Conservation (phyloP, 2,113 vertebrate genomes). For the Oncorhynchus kisutch region DNA sequence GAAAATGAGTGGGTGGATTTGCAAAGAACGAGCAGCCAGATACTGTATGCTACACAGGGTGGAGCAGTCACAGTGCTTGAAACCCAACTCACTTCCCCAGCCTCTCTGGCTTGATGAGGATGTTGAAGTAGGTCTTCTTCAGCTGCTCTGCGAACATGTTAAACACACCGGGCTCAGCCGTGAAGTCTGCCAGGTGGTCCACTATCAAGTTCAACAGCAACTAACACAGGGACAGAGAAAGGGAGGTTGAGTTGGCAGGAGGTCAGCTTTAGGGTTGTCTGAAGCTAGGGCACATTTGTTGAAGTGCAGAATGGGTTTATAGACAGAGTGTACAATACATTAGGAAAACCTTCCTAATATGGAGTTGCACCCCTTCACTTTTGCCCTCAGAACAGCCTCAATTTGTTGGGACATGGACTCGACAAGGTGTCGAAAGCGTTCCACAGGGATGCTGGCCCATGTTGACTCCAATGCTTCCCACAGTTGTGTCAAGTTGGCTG, state of each 20-base stretch:
- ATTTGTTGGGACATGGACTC: too few species aligned
- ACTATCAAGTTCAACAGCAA: constrained; percentile 85
- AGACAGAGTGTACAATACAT: too few species aligned
- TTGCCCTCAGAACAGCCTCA: too few species aligned
- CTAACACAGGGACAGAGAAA: constrained; percentile 59
- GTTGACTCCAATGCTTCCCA: too few species aligned
- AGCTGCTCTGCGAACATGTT: constrained; percentile 86
- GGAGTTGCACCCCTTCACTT: too few species aligned
- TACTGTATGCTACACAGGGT: background rate
- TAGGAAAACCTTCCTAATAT: too few species aligned
- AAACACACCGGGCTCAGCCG: constrained; percentile 80
- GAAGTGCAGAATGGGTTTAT: too few species aligned
- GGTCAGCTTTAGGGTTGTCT: background rate
- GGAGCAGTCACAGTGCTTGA: background rate
- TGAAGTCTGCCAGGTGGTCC: constrained; percentile 84
- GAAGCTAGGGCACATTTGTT: background rate
- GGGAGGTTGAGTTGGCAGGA: background rate
- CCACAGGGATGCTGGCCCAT: too few species aligned
- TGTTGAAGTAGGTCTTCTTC: constrained; percentile 88
- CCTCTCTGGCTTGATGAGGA: constrained; percentile 85
- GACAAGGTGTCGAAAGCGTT: too few species aligned
- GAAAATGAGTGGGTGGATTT: background rate
- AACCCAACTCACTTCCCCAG: constrained; percentile 81
- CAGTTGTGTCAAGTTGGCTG: too few species aligned
- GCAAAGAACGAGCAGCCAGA: background rate